Conservation (phyloP, 2,888 invertebrate species). For the Xestia xanthographa region DNA sequence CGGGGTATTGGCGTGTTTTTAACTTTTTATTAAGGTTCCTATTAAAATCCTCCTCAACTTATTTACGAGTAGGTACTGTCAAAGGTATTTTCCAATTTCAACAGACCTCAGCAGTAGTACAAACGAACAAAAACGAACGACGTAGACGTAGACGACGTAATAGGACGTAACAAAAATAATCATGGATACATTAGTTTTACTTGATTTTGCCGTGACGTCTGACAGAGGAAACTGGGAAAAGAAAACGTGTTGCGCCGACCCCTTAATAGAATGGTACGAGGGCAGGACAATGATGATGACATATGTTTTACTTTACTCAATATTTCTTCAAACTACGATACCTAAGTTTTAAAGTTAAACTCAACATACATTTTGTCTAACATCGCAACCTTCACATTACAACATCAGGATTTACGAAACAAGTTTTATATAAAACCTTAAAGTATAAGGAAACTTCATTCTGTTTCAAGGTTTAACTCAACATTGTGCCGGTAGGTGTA, state of each 20-base stretch:
- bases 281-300: no score
- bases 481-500: conserved; percentile 55
- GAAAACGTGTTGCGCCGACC: no score
- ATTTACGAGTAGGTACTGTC: background rate
- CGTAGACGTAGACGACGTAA: no score
- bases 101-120: background rate
- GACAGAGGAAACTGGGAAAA: no score
- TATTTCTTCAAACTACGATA: background rate
- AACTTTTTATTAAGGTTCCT: background rate
- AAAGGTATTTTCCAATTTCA: background rate
- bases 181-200: background rate
- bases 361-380: conserved; percentile 9
- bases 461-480: conserved; percentile 63
- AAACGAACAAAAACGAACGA: no score
- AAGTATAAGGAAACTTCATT: conserved; percentile 58
- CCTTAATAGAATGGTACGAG: no score
- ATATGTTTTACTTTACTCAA: background rate
- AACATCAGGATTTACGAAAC: conserved; percentile 35
- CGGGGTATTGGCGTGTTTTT: background rate
- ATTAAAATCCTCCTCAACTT: background rate
- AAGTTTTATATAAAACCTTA: conserved; percentile 53
- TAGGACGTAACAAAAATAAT: background rate
- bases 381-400: conserved; percentile 24
- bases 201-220: no score
- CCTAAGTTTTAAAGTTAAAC: background rate